Base-by-base conservation (phyloP, 2,888 invertebrate species). In the Tachina grossa region DNA sequence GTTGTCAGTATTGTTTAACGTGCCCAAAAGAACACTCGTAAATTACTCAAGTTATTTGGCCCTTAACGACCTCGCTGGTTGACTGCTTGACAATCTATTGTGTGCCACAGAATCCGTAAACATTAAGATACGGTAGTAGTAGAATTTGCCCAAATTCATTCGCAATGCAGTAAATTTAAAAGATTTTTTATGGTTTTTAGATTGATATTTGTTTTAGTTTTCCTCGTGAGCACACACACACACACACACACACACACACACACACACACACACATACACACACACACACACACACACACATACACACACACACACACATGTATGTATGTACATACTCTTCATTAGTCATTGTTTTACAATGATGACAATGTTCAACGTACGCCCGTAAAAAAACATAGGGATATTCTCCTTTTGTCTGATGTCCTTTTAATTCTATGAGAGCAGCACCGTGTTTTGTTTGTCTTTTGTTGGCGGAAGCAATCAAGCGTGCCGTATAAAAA, bases 41-140 rank as follows among this genome's bases (percentile, higher is more conserved):
- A 91, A 91, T 91, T 87, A 91, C 88, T 87, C 83, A 88, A 88
- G 88, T 90, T 87, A 87, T 86, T 89, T 91, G 90, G 90, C 90
- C 91, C 91, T 88, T 88, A 90, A 91, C 90, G 91, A 91, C 91
- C 91, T 90, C 86, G 78, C 76, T 77, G 68, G 59, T 86, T 65
- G 57, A 66, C 9, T 59, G 51, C 41, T 51, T 59, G 49, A 47
- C 47, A 43, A 22, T 59, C 41, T 55, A 68, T 82, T 72, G 13
- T 53, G 47, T 72, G 10, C 6, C 22, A 19, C 1, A 14, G 10
- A 41, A n/a, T 41, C 22, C 51, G 43, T 22, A 61, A 51, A n/a
- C 51, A 51, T 41, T 53, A 9, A 41, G 14, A 41, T 49, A 74
- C 41, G 0, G 16, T 39, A 53, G 16, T 39, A 53, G 13, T 68